A percentile compares a stretch with the other conserved stretches of the same genome.
Evolutionary conservation across 2,113 vertebrate genomes (phyloP).

Genomic region (Bubo scandiacus): DNA sequence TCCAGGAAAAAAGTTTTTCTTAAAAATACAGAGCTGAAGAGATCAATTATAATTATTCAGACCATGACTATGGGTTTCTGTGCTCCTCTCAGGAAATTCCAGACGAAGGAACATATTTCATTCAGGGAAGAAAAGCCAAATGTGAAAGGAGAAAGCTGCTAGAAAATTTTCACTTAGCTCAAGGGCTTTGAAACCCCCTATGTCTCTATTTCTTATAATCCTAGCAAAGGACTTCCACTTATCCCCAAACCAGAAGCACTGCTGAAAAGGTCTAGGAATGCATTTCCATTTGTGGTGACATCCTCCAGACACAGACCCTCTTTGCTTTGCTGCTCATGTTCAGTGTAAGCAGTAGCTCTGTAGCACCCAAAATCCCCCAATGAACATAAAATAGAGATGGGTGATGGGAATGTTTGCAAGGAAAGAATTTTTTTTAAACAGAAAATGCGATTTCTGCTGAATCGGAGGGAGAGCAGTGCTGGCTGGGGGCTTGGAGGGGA

Average conservation of each 20-base stretch:
- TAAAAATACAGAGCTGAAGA: neutral
- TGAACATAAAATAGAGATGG: neutral
- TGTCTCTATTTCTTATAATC: neutral
- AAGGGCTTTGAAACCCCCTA: neutral
- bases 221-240: neutral
- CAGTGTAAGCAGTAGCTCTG: rapidly evolving
- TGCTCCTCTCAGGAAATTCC: neutral
- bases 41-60: neutral
- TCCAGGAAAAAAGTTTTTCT: neutral
- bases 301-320: neutral
- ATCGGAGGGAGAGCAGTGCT: neutral
- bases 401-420: neutral
- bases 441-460: neutral
- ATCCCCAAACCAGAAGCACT: neutral
- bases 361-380: neutral
- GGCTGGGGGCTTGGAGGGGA: neutral
- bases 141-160: neutral
- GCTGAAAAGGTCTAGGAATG: neutral
- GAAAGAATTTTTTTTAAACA: neutral
- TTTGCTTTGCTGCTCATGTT: neutral
- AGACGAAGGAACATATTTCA: neutral
- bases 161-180: neutral
- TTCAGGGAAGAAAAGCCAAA: neutral
- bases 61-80: neutral
- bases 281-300: neutral